A percentile compares a stretch with the other conserved stretches of the same genome.
phyloP scores from a whole-genome alignment of 2,888 invertebrate species.

The Tachina lurida region DNA sequence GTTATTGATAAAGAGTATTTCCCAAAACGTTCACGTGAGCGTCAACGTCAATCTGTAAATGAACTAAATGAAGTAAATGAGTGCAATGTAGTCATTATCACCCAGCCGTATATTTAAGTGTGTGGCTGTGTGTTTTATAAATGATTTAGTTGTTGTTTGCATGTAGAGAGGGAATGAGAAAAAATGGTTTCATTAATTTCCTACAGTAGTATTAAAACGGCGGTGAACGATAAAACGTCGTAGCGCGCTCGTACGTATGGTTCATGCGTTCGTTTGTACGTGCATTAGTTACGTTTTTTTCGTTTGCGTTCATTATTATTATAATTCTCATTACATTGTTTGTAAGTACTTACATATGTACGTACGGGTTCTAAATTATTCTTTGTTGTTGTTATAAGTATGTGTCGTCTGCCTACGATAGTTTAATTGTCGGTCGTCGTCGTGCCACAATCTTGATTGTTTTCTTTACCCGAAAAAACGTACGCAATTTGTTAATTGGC shows the following conservation, averaged over 20 bases:
- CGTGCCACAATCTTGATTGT: slow-evolving; percentile 61
- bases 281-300: slow-evolving; percentile 56
- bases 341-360: slow-evolving; percentile 52
- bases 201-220: slow-evolving; percentile 71
- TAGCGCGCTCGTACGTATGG: slow-evolving; percentile 64
- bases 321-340: slow-evolving; percentile 57
- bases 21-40: slow-evolving; percentile 59
- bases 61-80: slow-evolving; percentile 62
- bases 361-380: slow-evolving; percentile 25
- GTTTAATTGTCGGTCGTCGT: slow-evolving; percentile 49
- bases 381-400: slow-evolving; percentile 42
- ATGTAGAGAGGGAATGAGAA: slow-evolving; percentile 54
- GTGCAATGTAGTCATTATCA: slow-evolving; percentile 65
- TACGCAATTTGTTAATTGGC: slow-evolving; percentile 61
- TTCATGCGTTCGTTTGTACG: slow-evolving; percentile 62
- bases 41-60: slow-evolving; percentile 62
- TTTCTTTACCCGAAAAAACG: slow-evolving; percentile 59
- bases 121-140: slow-evolving; percentile 10
- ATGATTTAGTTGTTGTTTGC: slow-evolving; percentile 36
- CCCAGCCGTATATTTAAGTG: slow-evolving; percentile 41
- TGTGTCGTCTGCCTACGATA: slow-evolving; percentile 40
- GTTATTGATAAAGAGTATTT: slow-evolving; percentile 58
- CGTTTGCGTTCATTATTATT: slow-evolving; percentile 47
- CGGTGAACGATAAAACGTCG: slow-evolving; percentile 72
- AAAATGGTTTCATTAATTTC: slow-evolving; percentile 64